Evolutionary conservation across 2,888 invertebrate genomes (phyloP).

Genomic region (Xestia rhomboidea): DNA sequence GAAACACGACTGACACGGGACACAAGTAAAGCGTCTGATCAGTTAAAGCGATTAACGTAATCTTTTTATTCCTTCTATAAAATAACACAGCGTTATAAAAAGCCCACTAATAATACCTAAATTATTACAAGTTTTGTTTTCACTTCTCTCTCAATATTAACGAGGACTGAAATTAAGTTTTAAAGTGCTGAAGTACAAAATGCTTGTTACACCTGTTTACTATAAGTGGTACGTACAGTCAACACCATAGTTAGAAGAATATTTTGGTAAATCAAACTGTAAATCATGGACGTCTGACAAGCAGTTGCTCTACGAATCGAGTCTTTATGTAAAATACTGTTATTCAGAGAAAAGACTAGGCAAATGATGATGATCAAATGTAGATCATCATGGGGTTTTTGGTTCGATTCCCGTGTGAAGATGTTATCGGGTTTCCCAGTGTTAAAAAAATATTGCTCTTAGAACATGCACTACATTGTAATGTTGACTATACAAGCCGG

Average conservation of each 20-base stretch:
- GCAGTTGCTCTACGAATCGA: background rate
- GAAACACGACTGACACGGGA: too few species aligned
- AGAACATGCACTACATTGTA: background rate
- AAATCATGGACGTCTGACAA: background rate
- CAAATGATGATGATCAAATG: background rate
- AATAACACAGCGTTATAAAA: background rate
- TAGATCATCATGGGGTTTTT: background rate
- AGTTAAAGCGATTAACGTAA: background rate
- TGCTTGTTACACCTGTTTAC: conserved; percentile 6
- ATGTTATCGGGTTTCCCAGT: background rate
- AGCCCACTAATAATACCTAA: background rate
- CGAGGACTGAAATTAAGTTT: background rate
- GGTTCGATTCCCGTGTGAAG: background rate
- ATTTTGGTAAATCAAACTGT: background rate
- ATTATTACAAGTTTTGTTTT: background rate
- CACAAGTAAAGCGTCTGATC: background rate
- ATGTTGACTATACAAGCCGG: conserved; percentile 3
- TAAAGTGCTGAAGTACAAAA: conserved; percentile 2
- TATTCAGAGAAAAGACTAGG: background rate
- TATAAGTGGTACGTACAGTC: conserved; percentile 13
- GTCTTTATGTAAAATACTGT: background rate
- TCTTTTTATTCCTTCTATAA: background rate
- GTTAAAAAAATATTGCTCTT: background rate
- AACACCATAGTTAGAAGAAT: background rate
- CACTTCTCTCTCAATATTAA: background rate